Percentiles rank a stretch among this genome's conserved stretches.
phyloP scores from a whole-genome alignment of 2,113 vertebrate genomes.

The Corvus moneduloides region DNA sequence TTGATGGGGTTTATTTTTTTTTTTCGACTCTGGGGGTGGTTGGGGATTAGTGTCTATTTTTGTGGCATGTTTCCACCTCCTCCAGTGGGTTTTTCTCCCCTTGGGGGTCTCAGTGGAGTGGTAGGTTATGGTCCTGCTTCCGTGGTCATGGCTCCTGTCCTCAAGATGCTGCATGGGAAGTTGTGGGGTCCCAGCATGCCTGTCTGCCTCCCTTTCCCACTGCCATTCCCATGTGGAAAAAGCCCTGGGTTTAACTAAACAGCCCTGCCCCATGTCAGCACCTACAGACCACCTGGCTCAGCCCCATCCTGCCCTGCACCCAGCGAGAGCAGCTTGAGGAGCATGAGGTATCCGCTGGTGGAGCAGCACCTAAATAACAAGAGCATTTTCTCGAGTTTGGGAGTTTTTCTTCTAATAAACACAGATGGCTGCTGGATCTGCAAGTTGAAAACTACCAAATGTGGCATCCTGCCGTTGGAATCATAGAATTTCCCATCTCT shows the following conservation, averaged over 20 bases:
- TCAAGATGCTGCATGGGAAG: fast-evolving
- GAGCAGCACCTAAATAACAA: neutral
- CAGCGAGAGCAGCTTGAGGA: fast-evolving
- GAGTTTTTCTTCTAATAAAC: neutral
- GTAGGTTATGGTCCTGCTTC: neutral
- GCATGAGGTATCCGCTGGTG: fast-evolving
- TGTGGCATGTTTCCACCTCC: fast-evolving
- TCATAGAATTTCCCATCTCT: neutral
- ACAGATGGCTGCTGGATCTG: neutral
- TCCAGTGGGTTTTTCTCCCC: neutral
- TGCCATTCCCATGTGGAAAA: fast-evolving
- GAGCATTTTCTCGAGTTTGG: neutral
- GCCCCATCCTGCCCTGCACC: neutral
- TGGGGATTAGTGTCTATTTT: neutral
- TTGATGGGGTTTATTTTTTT: neutral
- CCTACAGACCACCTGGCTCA: neutral
- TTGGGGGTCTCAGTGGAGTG: fast-evolving
- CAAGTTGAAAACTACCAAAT: neutral
- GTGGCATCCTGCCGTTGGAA: neutral
- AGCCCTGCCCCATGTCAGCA: neutral
- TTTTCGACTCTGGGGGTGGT: neutral
- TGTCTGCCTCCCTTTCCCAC: fast-evolving
- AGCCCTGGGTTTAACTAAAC: neutral
- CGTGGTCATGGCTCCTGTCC: fast-evolving
- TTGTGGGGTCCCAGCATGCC: neutral